Percentiles rank a stretch among this genome's conserved stretches.
phyloP scores from a whole-genome alignment of 2,113 vertebrate genomes.

The Pseudonaja textilis region DNA sequence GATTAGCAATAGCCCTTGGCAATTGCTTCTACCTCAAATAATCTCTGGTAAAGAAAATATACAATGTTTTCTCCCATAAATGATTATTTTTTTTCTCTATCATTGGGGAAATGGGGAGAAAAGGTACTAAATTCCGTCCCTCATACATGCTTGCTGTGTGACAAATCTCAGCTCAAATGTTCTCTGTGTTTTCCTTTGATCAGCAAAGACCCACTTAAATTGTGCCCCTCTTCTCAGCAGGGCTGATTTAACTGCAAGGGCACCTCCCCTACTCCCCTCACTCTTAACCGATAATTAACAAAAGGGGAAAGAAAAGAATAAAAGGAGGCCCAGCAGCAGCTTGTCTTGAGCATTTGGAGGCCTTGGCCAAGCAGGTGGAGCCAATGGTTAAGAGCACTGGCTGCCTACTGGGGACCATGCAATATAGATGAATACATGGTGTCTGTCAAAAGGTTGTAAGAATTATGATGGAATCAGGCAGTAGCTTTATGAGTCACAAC shows the following conservation, averaged over 20 bases:
- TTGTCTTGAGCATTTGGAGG: not conserved
- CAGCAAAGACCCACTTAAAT: not conserved
- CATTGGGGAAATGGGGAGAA: not conserved
- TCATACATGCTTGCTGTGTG: accelerated
- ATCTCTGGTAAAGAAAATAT: not conserved
- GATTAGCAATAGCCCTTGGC: not conserved
- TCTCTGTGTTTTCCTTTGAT: accelerated
- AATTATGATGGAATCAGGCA: slow-evolving; percentile 31
- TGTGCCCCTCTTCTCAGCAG: not conserved
- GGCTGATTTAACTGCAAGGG: not conserved
- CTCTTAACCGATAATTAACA: slow-evolving; percentile 15
- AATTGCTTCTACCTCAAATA: not conserved
- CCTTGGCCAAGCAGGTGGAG: slow-evolving; percentile 8
- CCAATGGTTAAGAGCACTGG: not conserved
- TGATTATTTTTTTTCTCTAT: not conserved
- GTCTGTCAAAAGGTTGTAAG: slow-evolving; percentile 41
- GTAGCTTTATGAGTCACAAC: slow-evolving; percentile 11
- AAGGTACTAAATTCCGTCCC: not conserved
- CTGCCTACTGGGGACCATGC: not conserved
- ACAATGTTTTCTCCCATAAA: not conserved
- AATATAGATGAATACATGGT: slow-evolving; percentile 37
- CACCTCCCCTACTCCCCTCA: not conserved
- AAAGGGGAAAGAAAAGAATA: not conserved
- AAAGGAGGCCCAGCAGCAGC: not conserved
- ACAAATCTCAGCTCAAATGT: not conserved